Evolutionary conservation across 2,888 invertebrate species (phyloP), one percentile per base, ranked within the genome.

Genomic region (Xanthostigma xanthostigma): DNA sequence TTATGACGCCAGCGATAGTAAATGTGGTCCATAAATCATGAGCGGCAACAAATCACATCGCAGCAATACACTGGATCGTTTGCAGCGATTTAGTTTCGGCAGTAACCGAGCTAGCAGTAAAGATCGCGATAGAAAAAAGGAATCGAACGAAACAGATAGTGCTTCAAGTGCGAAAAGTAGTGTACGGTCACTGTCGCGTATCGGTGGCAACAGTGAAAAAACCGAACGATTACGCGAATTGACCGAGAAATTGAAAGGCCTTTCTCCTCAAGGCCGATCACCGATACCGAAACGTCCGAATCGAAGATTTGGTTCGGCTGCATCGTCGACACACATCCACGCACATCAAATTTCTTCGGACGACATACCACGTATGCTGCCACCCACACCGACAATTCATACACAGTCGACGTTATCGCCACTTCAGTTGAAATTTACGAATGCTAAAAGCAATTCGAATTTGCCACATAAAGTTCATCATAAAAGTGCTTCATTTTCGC

Each of bases 401-500:
- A 67, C 72, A 13, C 74, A 71, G 63, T 75, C 36, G 36, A 49
- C 41, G 33, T 46, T 27, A 39, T 34, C 27, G 17, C 33, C 55
- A 58, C 36, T 38, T 55, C 60, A 46, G 13, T 36, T 36, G 41
- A 45, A 45, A 13, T 41, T 39, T 69, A 36, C 35, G 37, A 44
- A 38, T 45, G 36, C 43, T 27, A 41, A 46, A 13, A 43, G 39
- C 36, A 38, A 50, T 36, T n/a, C 17, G 14, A 11, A 38, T 27
- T 56, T 52, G 50, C n/a, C 50, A 53, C 68, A 79, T 59, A 75
- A 76, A 51, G 78, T 82, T 57, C 86, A 88, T 2, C 83, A 81
- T 62, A 78, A 90, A 38, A 88, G 88, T 60, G 87, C 88, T 8
- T 90, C 90, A 8, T 90, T 91, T 61, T 88, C 90, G 1, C 88